A percentile compares a stretch with the other conserved stretches of the same genome.
phyloP scores from a whole-genome alignment of 2,113 vertebrate genomes.

The rabbit (Oryctolagus cuniculus) region mOryCun1.1 NC_091435.1:53583501-53584000 shows the following conservation, averaged over 20 bases:
- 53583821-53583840: neutral
- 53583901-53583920: neutral
- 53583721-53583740: too few species aligned
- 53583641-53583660: too few species aligned
- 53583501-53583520: too few species aligned
- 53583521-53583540: too few species aligned
- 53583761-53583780: neutral
- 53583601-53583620: too few species aligned
- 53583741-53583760: neutral
- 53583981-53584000: conserved; percentile 25
- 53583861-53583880: conserved; percentile 5
- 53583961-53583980: neutral
- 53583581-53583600: too few species aligned
- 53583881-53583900: neutral
- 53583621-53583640: too few species aligned
- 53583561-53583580: too few species aligned
- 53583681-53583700: too few species aligned
- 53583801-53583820: neutral
- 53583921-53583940: neutral
- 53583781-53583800: neutral
- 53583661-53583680: too few species aligned
- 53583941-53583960: conserved; percentile 3
- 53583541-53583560: too few species aligned
- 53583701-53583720: too few species aligned
- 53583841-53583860: neutral